These are phyloP conservation scores for Leptogaster cylindrica DNA, from an alignment of 2,888 invertebrate species.

Conservation along the genomic window DNA sequence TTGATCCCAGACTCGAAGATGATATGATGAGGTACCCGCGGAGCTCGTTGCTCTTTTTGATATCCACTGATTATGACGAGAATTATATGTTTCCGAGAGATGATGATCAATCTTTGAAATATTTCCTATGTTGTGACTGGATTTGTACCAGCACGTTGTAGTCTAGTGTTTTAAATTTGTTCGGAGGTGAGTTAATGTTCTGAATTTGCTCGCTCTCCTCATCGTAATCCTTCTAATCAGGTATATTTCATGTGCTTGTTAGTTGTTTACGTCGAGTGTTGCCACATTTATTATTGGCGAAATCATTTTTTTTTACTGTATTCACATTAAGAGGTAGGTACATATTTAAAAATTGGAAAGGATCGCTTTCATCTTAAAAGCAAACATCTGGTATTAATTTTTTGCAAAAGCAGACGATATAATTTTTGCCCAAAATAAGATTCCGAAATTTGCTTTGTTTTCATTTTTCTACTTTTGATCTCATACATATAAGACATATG, in stretches of 20 bases:
- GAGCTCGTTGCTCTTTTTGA: slow-evolving; percentile 11
- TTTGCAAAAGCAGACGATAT: no score
- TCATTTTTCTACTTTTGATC: no score
- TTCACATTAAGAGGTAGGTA: no score
- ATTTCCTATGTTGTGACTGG: slow-evolving; percentile 29
- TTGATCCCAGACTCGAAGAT: slow-evolving; percentile 14
- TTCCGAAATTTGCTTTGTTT: no score
- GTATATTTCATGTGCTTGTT: slow-evolving; percentile 25
- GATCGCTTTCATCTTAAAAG: no score
- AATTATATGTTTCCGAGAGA: slow-evolving; percentile 34
- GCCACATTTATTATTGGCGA: slow-evolving; percentile 23
- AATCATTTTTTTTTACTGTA: no score
- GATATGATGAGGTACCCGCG: slow-evolving; percentile 28
- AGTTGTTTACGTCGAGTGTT: neutral
- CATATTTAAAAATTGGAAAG: no score
- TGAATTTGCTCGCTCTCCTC: slow-evolving; percentile 24
- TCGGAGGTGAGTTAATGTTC: slow-evolving; percentile 38
- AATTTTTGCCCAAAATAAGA: no score
- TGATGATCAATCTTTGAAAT: slow-evolving; percentile 41
- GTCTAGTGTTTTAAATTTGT: slow-evolving; percentile 33
- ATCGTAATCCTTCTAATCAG: slow-evolving; percentile 22
- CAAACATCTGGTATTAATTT: no score
- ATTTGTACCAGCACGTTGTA: slow-evolving; percentile 17
- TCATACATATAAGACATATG: no score
- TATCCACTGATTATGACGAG: slow-evolving; percentile 39